These are phyloP conservation scores for Stenchaetothrips biformis DNA, from an alignment of 2,888 invertebrate genomes.

Conservation along the genomic window DNA sequence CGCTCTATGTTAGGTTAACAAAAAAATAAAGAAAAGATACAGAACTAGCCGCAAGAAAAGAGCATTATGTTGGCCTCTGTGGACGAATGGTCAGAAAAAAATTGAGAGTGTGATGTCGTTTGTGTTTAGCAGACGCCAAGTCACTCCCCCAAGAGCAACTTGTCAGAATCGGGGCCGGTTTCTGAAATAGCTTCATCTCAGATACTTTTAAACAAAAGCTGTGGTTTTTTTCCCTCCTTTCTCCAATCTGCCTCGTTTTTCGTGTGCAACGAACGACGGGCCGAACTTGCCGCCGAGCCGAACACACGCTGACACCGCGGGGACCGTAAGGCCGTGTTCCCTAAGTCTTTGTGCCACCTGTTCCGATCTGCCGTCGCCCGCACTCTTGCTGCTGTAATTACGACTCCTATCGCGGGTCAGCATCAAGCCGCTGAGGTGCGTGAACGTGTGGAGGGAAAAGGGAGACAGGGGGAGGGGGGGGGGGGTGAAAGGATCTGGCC, in stretches of 20 bases:
- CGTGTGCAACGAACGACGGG: no score
- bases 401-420: no score
- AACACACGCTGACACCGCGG: not conserved
- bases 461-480: no score
- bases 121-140: not conserved
- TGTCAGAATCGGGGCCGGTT: not conserved
- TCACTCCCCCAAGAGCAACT: constrained; percentile 8
- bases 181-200: not conserved
- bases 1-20: not conserved
- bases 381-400: no score
- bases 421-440: no score
- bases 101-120: not conserved
- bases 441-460: no score
- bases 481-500: no score
- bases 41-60: not conserved
- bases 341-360: not conserved
- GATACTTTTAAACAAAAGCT: not conserved
- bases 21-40: not conserved
- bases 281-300: not conserved
- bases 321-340: not conserved
- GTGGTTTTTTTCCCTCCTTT: not conserved
- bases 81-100: not conserved
- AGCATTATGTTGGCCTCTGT: not conserved
- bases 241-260: not conserved
- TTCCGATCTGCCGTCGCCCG: no score